phyloP scores from a whole-genome alignment of 2,888 invertebrate genomes.

The Metopia argyrocephala region DNA sequence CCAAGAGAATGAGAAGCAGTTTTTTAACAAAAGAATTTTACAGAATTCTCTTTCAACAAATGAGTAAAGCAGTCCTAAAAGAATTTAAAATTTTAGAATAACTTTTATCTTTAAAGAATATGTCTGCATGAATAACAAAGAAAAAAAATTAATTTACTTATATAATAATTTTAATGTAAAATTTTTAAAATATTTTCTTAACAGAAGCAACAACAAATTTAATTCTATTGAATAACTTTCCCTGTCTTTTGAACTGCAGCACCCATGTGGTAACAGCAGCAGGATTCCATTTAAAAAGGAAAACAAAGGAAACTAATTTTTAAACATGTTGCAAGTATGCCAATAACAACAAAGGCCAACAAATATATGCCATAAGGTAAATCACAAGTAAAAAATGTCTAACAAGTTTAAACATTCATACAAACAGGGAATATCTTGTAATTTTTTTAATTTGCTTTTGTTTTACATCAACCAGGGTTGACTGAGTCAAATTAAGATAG shows the following conservation, averaged over 20 bases:
- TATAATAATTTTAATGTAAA: too few relatives aligned
- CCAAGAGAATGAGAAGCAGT: too few relatives aligned
- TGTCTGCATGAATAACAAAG: too few relatives aligned
- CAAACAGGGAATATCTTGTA: conserved; percentile 38
- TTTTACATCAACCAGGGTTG: neutral
- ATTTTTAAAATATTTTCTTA: conserved; percentile 39
- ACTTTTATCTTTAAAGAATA: too few relatives aligned
- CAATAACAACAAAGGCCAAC: conserved; percentile 52
- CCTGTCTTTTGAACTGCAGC: neutral
- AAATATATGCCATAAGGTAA: conserved; percentile 55
- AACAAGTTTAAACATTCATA: conserved; percentile 45
- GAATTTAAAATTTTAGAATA: conserved; percentile 57
- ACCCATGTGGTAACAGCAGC: neutral
- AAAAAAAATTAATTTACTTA: too few relatives aligned
- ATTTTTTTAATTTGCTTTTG: neutral
- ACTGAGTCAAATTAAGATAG: conserved; percentile 40
- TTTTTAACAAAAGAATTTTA: too few relatives aligned
- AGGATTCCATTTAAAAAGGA: conserved; percentile 29
- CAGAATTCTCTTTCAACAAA: too few relatives aligned
- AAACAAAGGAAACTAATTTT: conserved; percentile 62
- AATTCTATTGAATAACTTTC: neutral
- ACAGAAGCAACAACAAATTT: conserved; percentile 26
- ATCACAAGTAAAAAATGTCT: conserved; percentile 19
- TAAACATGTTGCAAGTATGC: conserved; percentile 48
- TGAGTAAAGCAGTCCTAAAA: too few relatives aligned